Evolutionary conservation across 2,888 invertebrate genomes (phyloP).

Genomic region (Oithona nana): DNA sequence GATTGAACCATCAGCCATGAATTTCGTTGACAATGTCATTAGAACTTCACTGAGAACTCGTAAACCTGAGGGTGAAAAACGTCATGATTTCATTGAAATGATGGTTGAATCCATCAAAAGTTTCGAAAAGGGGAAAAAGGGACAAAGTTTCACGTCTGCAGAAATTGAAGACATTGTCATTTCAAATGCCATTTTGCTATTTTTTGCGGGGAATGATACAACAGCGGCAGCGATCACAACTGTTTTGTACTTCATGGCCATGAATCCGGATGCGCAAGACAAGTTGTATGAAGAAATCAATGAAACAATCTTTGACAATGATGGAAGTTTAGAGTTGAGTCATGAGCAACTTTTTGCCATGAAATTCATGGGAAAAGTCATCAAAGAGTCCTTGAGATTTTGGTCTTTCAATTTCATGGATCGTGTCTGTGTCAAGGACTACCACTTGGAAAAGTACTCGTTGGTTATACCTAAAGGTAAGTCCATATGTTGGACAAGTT

Average conservation of each 20-base stretch:
- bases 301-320: background rate
- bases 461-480: background rate
- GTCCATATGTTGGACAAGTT: too few relatives aligned
- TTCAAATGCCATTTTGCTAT: slow-evolving; percentile 10
- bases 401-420: background rate
- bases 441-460: background rate
- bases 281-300: slow-evolving; percentile 7
- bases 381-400: slow-evolving; percentile 7
- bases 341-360: background rate
- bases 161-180: background rate
- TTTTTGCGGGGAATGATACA: slow-evolving; percentile 16
- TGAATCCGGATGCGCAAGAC: slow-evolving; percentile 8
- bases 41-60: background rate
- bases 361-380: slow-evolving; percentile 3
- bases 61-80: background rate
- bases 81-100: background rate
- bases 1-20: background rate
- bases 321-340: background rate
- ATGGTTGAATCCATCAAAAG: background rate
- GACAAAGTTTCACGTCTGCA: background rate
- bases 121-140: too few relatives aligned
- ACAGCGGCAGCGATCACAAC: slow-evolving; percentile 4
- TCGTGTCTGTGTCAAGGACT: slow-evolving; percentile 1
- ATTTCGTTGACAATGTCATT: background rate
- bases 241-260: background rate